Base-by-base conservation (phyloP, 2,888 invertebrate species). In the Coremacera marginata region DNA sequence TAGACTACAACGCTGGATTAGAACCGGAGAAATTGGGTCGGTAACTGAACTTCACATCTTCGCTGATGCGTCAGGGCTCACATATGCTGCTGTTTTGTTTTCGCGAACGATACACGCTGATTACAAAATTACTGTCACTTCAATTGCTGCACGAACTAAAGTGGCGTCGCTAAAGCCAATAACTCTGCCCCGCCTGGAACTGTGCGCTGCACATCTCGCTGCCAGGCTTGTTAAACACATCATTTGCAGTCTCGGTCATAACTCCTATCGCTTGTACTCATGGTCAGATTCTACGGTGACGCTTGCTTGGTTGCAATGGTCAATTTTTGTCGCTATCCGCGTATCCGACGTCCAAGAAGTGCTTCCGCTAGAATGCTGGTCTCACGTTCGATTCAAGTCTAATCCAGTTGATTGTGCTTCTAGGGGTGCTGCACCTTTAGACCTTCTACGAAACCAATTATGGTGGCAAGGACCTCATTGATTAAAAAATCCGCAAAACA, bases 211-310 rank as follows among this genome's bases (percentile, higher is more conserved):
- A 11, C 67, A 27, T 27, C 27, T 71, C 19, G 55, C 71, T 34
- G 31, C 25, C 22, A 71, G 34, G n/a, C n/a, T n/a, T n/a, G n/a
- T n/a, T n/a, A n/a, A n/a, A n/a, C n/a, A n/a, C n/a, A n/a, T n/a
- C n/a, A 60, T 9, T 37, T 27, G 3, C 27, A 52, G 14, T 31
- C n/a, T 37, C 7, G 19, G 71, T 44, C 27, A 44, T 25, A 52
- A 16, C 9, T 8, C 16, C 2, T 70, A 7, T 70, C 1, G 25
- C 25, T 22, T 51, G 9, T 74, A 52, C 27, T 51, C 62, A 9
- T 78, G 78, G 74, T 52, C 77, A 1, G 74, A 77, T 31, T 74
- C 73, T 5, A 72, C 55, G 5, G 67, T 71, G 9, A 62, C 73
- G 9, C 31, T 67, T 9, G 67, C 72, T 2, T 72, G 68, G 55